Evolutionary conservation across 1,140 invertebrate species (phyloP).

Genomic region (Hyphantria cunea): DNA sequence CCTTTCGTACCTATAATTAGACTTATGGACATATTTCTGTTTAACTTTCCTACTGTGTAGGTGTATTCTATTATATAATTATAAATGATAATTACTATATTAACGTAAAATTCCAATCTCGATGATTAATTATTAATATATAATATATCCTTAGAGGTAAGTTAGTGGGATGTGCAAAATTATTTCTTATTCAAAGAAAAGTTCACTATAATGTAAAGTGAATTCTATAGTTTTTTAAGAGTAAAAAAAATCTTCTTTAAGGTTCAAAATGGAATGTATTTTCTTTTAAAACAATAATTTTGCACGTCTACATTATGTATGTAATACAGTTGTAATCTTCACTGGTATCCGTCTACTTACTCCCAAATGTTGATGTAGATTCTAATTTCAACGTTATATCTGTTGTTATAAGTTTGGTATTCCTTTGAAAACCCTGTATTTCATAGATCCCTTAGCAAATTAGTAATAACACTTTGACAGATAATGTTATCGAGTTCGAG

Average conservation of each 20-base stretch:
- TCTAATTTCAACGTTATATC: conserved; percentile 38
- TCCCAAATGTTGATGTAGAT: conserved; percentile 38
- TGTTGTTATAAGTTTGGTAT: conserved; percentile 35
- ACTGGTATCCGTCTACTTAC: conserved; percentile 56
- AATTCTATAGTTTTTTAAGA: too few relatives aligned
- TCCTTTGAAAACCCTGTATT: conserved; percentile 65
- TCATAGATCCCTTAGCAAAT: conserved; percentile 75
- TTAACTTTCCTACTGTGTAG: conserved; percentile 48
- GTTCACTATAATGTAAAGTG: too few relatives aligned
- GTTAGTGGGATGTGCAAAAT: conserved; percentile 10
- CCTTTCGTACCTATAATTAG: conserved; percentile 14
- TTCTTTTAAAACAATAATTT: conserved; percentile 12
- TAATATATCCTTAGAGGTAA: conserved; percentile 19
- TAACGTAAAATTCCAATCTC: conserved; percentile 26
- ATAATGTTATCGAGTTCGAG: conserved; percentile 32
- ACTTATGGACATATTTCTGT: conserved; percentile 19
- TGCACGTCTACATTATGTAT: conserved; percentile 3
- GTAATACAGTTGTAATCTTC: conserved; percentile 31
- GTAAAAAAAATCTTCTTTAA: too few relatives aligned
- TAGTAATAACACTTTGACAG: conserved; percentile 58
- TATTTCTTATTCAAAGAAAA: conserved; percentile 13
- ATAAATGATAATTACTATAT: conserved; percentile 23
- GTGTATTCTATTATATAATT: conserved; percentile 29
- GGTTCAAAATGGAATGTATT: background rate
- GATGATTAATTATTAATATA: conserved; percentile 26